Evolutionary conservation across 2,888 invertebrate genomes (phyloP), one percentile per base, ranked within the genome.

Genomic region (Abrostola tripartita): DNA sequence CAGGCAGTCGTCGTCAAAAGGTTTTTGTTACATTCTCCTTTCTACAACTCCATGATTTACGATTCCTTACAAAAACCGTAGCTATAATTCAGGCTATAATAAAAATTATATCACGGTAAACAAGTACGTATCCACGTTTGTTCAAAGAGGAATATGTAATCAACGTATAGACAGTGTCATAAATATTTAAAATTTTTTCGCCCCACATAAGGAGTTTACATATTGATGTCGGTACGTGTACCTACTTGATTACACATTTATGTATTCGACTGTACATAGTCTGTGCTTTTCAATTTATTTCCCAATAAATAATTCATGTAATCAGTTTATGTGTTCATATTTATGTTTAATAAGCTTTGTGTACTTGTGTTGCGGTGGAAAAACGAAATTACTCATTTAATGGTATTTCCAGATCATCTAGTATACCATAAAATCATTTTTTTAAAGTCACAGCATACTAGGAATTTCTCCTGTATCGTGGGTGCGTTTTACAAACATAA

Each of bases 211-310:
- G 60, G 44, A 11, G 44, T n/a, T 47, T 47, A 47, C 44, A 47
- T 47, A 47, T 47, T 47, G 14, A 47, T 47, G 41, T 37, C 24
- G 24, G 44, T 9, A 6, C 37, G 38, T 14, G 24, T 42, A 42
- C 42, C 40, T 44, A 38, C 37, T 14, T 56, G 44, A 47, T 62
- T 55, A 55, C 49, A 51, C 52, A 56, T 62, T 54, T 61, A 61
- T 56, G 37, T 47, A 56, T 61, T 61, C 41, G 10, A 51, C 37
- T 53, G 52, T 52, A 52, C 41, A 24, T 38, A 35, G 24, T 37
- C 40, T 51, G 52, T 44, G 37, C 24, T 56, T 61, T 62, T 61
- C 52, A 61, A 44, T 55, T 55, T 52, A 51, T 55, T 44, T 51
- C 51, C 10, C 36, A 42, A 50, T 61, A 36, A 37, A 61, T 52